These are phyloP conservation scores for Eucera pruinosa DNA, from an alignment of 2,888 invertebrate genomes.

Conservation along the genomic window DNA sequence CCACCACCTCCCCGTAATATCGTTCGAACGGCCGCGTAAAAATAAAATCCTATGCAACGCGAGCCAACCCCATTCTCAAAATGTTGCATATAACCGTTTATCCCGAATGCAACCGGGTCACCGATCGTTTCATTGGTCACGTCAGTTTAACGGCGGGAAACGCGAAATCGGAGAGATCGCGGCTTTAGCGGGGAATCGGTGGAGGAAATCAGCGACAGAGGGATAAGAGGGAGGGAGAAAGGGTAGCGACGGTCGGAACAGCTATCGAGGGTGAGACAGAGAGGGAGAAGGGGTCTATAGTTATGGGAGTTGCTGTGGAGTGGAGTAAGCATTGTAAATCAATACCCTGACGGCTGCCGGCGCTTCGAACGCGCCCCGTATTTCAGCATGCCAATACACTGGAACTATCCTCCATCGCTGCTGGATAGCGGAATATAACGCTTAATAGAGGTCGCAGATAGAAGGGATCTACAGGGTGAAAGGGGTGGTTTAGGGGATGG, in stretches of 20 bases:
- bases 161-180: background rate
- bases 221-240: conserved; percentile 11
- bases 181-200: background rate
- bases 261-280: conserved; percentile 19
- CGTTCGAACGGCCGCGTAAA: background rate
- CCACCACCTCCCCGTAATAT: background rate
- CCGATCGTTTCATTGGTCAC: conserved; percentile 3
- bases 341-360: conserved; percentile 77
- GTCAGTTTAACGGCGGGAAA: background rate
- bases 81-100: background rate
- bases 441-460: conserved; percentile 60
- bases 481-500: background rate
- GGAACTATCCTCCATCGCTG: conserved; percentile 71
- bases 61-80: background rate
- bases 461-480: conserved; percentile 10
- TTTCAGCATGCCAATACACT: conserved; percentile 71
- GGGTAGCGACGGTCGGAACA: conserved; percentile 16
- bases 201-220: conserved; percentile 20
- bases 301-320: conserved; percentile 78
- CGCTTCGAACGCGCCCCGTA: conserved; percentile 71
- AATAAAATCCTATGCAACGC: background rate
- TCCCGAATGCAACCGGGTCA: background rate
- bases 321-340: conserved; percentile 81
- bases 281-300: conserved; percentile 66
- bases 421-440: conserved; percentile 66